Evolutionary conservation across 2,888 invertebrate genomes (phyloP).

Genomic region (Habrosyne pyritoides): DNA sequence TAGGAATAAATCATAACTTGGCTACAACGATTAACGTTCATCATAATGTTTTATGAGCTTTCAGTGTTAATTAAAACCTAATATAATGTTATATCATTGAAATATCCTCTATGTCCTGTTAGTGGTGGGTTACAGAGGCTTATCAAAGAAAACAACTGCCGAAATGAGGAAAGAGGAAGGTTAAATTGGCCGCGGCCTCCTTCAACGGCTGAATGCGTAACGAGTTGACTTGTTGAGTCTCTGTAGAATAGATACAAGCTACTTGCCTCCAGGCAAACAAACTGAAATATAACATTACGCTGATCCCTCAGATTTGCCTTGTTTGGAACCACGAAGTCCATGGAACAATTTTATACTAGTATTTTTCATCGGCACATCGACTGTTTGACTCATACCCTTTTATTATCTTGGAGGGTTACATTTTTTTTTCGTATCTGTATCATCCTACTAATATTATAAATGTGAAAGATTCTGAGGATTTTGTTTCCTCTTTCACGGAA

Average conservation of each 20-base stretch:
- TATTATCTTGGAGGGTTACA: no score
- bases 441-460: no score
- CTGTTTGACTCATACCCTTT: no score
- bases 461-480: no score
- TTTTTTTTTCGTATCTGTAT: no score
- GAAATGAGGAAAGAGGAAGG: slow-evolving; percentile 24
- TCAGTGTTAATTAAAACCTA: neutral
- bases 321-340: neutral
- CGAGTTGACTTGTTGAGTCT: slow-evolving; percentile 23
- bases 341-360: neutral
- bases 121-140: slow-evolving; percentile 1
- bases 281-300: neutral
- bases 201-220: slow-evolving; percentile 34
- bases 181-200: slow-evolving; percentile 30
- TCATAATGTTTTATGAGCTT: neutral
- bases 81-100: neutral
- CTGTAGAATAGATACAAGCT: slow-evolving; percentile 13
- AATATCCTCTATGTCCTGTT: neutral
- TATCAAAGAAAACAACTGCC: slow-evolving; percentile 13
- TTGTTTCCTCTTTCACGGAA: no score
- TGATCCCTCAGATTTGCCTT: neutral
- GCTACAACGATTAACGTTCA: no score
- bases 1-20: no score
- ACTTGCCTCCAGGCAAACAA: neutral
- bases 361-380: neutral